Evolutionary conservation across 2,888 invertebrate species (phyloP).

Genomic region (Cinara cedri): DNA sequence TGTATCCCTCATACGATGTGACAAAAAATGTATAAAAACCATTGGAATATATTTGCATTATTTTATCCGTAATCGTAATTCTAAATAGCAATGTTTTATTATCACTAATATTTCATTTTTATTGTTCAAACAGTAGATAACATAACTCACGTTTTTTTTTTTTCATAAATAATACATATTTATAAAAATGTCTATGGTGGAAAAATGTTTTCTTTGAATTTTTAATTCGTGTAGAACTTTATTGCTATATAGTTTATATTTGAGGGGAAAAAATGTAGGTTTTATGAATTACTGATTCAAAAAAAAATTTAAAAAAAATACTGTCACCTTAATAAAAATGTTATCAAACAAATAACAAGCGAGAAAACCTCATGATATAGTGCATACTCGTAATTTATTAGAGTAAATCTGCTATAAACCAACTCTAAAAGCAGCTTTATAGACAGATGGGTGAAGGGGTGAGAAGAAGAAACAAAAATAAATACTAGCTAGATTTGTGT

Average conservation of each 20-base stretch:
- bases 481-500: constrained; percentile 31
- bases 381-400: constrained; percentile 31
- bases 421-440: constrained; percentile 11
- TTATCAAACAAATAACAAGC: constrained; percentile 12
- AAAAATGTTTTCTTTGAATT: constrained; percentile 23
- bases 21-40: neutral
- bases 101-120: constrained; percentile 37
- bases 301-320: no score
- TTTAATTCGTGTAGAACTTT: constrained; percentile 1
- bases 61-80: constrained; percentile 8
- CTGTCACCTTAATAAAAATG: constrained; percentile 6
- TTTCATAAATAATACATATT: neutral
- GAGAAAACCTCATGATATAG: neutral
- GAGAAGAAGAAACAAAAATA: neutral
- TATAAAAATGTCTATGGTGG: neutral
- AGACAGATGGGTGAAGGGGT: neutral
- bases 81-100: constrained; percentile 27
- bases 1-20: no score
- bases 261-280: neutral
- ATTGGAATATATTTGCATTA: constrained; percentile 3
- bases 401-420: constrained; percentile 32
- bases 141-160: neutral
- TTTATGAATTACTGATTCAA: neutral
- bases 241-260: neutral
- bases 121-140: neutral